phyloP scores from a whole-genome alignment of 2,113 vertebrate genomes.

The Erythrolamprus reginae region DNA sequence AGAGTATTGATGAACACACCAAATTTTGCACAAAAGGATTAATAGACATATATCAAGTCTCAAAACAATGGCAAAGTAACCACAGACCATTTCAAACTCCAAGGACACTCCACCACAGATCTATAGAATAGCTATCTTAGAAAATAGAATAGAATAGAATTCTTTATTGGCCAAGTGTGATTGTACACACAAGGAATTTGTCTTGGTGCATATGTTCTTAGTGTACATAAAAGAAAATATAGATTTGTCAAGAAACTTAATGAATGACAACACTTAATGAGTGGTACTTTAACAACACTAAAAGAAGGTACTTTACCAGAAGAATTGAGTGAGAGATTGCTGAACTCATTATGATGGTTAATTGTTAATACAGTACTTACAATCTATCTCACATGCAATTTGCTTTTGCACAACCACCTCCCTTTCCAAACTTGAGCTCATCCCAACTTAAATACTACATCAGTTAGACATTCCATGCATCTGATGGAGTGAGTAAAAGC shows the following conservation, averaged over 20 bases:
- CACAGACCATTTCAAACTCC: neutral
- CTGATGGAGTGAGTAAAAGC: neutral
- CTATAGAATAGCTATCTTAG: neutral
- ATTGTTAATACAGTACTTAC: neutral
- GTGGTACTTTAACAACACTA: too few relatives aligned
- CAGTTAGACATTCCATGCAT: neutral
- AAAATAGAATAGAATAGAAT: too few relatives aligned
- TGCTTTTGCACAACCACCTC: neutral
- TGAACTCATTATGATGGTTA: neutral
- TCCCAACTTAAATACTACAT: neutral
- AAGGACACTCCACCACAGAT: neutral
- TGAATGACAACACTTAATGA: too few relatives aligned
- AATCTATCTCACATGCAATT: neutral
- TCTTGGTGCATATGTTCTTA: too few relatives aligned
- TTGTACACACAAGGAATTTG: too few relatives aligned
- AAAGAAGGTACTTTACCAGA: neutral
- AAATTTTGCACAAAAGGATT: neutral
- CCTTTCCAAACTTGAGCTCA: neutral
- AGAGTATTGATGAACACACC: neutral
- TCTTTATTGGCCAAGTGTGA: too few relatives aligned
- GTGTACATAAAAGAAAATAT: too few relatives aligned
- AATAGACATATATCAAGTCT: neutral
- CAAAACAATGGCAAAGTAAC: neutral
- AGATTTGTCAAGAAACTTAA: too few relatives aligned
- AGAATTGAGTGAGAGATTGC: neutral